Evolutionary conservation across 2,888 invertebrate genomes (phyloP), one percentile per base, ranked within the genome.

Genomic region (Hermaeophaga mercurialis): DNA sequence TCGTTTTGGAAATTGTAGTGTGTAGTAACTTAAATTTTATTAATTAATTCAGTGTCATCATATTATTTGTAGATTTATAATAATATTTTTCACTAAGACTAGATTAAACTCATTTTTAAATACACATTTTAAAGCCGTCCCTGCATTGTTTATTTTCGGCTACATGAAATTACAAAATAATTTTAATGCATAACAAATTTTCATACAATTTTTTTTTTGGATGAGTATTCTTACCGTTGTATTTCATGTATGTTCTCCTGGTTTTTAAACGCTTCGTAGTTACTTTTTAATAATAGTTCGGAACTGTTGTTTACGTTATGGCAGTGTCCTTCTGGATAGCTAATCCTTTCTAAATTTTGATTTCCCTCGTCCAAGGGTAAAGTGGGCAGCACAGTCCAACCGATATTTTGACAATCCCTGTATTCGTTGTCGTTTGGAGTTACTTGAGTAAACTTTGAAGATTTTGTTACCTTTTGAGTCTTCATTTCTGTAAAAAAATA

Each of bases 401-500:
- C 66, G 50, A 75, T 63, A 64, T 74, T 75, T 58, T 75, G 74
- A 58, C 74, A 75, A 57, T 75, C 74, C 26, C 68, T 61, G 64
- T 68, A 73, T 46, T 74, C 74, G 64, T 73, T 74, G 61, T 75
- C 76, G 61, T 72, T 73, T 8, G 73, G 72, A 43, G 67, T 70
- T 48, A 75, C 77, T 63, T 76, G 76, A 6, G 75, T 76, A 65
- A 75, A 77, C 60, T 77, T 77, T 36, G 77, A 76, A 18, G 73
- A 73, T 63, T 76, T 77, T 70, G 75, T 77, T 11, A 65, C 62
- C 44, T 66, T 68, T 48, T 67, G 66, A 12, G 59, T 64, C 65
- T 67, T 68, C 68, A 68, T 68, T 15, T 31, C 31, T 31, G 31
- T 4, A 31, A 31, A 31, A 22, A 22, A 22, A 22, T 22, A 22